Percentiles rank a stretch among this genome's conserved stretches.
Evolutionary conservation across 2,113 vertebrate species (phyloP).

Genomic region (Octodon degus): DNA sequence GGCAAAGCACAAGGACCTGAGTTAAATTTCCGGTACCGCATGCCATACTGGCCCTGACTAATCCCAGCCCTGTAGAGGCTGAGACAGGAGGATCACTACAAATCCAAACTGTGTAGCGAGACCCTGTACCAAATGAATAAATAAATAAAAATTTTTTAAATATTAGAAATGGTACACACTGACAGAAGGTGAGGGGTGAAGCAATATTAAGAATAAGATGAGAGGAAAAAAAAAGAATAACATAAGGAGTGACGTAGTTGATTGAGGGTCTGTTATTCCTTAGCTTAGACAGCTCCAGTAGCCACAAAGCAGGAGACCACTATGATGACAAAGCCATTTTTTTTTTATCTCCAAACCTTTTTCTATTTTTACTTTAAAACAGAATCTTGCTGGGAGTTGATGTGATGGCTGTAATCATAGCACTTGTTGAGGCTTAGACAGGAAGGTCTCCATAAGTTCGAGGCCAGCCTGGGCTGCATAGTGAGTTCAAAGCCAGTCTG

Average conservation of each 20-base stretch:
- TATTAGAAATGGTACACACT: neutral
- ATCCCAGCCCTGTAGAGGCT: no score
- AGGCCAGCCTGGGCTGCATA: neutral
- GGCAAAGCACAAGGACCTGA: no score
- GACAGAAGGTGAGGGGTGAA: neutral
- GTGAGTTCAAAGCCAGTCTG: no score
- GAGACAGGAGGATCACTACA: no score
- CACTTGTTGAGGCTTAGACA: neutral
- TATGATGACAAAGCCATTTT: neutral
- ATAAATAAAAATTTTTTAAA: no score
- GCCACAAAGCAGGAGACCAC: neutral
- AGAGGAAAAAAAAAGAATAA: neutral
- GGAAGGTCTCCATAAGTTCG: neutral
- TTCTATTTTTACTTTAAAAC: neutral
- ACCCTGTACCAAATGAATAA: no score
- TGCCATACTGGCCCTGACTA: no score
- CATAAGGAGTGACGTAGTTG: neutral
- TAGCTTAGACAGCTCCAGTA: neutral
- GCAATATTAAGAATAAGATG: conserved; percentile 8
- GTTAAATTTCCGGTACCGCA: no score
- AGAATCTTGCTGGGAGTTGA: neutral
- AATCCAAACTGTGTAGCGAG: no score
- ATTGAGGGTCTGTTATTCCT: neutral
- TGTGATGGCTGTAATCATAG: neutral
- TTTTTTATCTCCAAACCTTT: neutral